A percentile compares a stretch with the other conserved stretches of the same genome.
Conservation (phyloP, 2,113 vertebrate species). For the Phyllostomus discolor region DNA sequence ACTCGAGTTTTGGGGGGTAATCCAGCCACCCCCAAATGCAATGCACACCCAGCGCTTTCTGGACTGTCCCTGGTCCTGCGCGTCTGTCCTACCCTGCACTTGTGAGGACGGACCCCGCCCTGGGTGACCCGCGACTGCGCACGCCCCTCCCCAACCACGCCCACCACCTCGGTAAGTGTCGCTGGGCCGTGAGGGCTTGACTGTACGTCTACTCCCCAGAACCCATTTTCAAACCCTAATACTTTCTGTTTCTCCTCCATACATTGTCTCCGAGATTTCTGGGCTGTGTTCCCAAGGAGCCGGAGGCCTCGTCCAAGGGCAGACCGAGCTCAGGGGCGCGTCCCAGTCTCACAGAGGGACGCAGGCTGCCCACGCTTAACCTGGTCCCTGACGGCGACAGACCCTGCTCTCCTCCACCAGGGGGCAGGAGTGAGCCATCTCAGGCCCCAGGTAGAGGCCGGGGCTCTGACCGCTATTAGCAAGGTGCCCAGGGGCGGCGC, state of each 20-base stretch:
- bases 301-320: background rate
- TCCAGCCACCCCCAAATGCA: background rate
- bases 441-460: background rate
- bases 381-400: background rate
- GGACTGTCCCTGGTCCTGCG: background rate
- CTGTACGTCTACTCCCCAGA: background rate
- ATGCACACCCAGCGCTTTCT: background rate
- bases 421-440: background rate
- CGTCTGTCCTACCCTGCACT: rapidly evolving
- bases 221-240: background rate
- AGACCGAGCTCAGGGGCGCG: background rate
- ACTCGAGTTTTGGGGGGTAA: background rate
- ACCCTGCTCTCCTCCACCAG: background rate
- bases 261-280: background rate
- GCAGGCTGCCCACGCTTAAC: background rate
- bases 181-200: background rate
- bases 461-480: background rate
- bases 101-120: background rate
- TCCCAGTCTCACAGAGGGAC: rapidly evolving
- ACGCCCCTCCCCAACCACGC: background rate
- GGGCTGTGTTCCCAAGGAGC: background rate
- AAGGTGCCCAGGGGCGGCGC: background rate
- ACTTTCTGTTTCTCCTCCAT: background rate
- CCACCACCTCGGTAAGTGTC: background rate
- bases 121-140: rapidly evolving